phyloP scores from a whole-genome alignment of 2,888 invertebrate genomes.

The Poecilobothrus nobilitatus region DNA sequence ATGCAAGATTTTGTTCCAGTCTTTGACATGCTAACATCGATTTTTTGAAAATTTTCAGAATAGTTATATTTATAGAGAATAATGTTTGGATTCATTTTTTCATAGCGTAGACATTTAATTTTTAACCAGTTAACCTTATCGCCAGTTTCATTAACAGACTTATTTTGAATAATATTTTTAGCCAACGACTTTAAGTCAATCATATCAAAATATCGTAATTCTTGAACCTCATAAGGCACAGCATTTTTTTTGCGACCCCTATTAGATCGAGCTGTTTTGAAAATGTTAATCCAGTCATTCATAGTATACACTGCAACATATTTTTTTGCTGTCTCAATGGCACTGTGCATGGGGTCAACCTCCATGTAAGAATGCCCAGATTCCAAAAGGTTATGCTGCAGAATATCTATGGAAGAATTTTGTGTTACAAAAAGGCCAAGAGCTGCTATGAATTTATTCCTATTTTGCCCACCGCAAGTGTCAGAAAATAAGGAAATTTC shows the following conservation, averaged over 20 bases:
- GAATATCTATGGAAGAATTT: conserved; percentile 20
- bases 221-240: conserved; percentile 12
- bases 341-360: conserved; percentile 14
- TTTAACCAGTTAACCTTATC: conserved; percentile 14
- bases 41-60: background rate
- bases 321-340: conserved; percentile 10
- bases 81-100: background rate
- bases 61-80: background rate
- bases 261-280: conserved; percentile 8
- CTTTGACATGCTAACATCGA: background rate
- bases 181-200: conserved; percentile 14
- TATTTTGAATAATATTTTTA: conserved; percentile 13
- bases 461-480: conserved; percentile 27
- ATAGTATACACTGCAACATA: conserved; percentile 12
- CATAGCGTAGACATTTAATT: conserved; percentile 11
- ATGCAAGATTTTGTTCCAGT: background rate
- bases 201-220: conserved; percentile 11
- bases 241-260: conserved; percentile 12
- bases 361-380: conserved; percentile 23
- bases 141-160: no score
- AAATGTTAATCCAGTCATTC: conserved; percentile 15
- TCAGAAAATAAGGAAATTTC: conserved; percentile 22
- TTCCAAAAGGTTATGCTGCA: conserved; percentile 28
- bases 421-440: conserved; percentile 20
- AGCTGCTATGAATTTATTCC: conserved; percentile 24